Conservation (phyloP, 64 coral and sea anemone species). For the Actinia equina region DNA sequence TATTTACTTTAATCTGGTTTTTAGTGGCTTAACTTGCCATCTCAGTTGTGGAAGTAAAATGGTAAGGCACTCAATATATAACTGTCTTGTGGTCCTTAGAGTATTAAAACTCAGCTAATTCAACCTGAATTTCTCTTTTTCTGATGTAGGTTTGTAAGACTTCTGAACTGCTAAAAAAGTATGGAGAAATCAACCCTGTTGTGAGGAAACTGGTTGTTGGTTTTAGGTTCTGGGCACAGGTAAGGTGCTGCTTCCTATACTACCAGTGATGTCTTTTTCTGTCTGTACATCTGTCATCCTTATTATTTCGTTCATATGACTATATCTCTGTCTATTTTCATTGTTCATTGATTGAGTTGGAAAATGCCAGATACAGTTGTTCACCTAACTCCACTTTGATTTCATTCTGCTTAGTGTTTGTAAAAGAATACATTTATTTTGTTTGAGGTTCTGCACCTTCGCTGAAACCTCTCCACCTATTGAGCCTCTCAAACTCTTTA, state of each 20-base stretch:
- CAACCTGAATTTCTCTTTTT: background rate
- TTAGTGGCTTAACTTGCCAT: slow-evolving; percentile 61
- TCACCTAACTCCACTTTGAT: too few species aligned
- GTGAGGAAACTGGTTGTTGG: slow-evolving; percentile 47
- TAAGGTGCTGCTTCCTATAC: background rate
- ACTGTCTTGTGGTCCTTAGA: background rate
- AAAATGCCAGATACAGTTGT: too few species aligned
- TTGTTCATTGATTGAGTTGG: too few species aligned
- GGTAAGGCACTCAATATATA: slow-evolving; percentile 24
- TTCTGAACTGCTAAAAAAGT: slow-evolving; percentile 58
- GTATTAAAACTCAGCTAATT: background rate
- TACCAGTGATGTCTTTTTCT: too few species aligned
- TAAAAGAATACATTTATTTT: too few species aligned
- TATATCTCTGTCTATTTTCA: too few species aligned
- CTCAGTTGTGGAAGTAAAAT: slow-evolving; percentile 60
- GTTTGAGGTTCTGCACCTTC: too few species aligned
- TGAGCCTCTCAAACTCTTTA: too few species aligned
- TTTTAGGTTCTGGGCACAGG: slow-evolving; percentile 90
- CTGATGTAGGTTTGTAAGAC: slow-evolving; percentile 63
- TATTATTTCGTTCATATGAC: too few species aligned
- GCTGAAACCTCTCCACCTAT: too few species aligned
- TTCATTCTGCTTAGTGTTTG: too few species aligned
- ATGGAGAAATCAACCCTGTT: slow-evolving; percentile 55
- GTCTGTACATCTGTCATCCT: too few species aligned
- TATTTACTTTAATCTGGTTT: background rate